These are phyloP conservation scores for Julus scanicus DNA, from an alignment of 2,888 invertebrate species.

Conservation along the genomic window DNA sequence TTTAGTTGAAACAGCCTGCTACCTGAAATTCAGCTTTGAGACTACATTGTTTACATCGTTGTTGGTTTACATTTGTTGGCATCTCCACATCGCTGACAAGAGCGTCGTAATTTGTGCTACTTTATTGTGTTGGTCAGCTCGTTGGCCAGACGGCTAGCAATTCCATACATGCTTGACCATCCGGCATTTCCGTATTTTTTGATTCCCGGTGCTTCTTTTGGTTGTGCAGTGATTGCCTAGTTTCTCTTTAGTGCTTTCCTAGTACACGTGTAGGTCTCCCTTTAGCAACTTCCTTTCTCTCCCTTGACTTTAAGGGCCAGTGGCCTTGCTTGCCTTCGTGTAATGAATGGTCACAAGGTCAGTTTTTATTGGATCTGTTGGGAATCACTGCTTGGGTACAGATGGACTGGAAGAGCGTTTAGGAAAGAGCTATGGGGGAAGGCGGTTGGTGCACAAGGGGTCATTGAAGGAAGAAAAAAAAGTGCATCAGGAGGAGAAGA, in stretches of 20 bases:
- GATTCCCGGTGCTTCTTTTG: background rate
- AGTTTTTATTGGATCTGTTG: constrained; percentile 54
- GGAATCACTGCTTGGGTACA: constrained; percentile 51
- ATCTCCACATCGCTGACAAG: too few species aligned
- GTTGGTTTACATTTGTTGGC: too few species aligned
- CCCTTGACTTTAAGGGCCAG: constrained; percentile 32
- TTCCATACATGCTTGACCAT: background rate
- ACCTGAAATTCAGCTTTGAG: too few species aligned
- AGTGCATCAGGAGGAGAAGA: constrained; percentile 16
- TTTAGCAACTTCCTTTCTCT: constrained; percentile 19
- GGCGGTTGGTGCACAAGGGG: constrained; percentile 19
- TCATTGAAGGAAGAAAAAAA: background rate
- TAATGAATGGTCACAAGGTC: constrained; percentile 54
- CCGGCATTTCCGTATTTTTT: constrained; percentile 2
- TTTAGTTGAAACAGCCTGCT: too few species aligned
- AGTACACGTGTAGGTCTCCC: background rate
- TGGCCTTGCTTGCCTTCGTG: constrained; percentile 48
- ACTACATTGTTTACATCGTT: too few species aligned
- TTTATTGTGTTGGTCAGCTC: background rate
- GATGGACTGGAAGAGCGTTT: constrained; percentile 19
- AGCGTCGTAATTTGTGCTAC: too few species aligned
- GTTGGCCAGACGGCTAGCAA: background rate
- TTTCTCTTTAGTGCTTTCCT: constrained; percentile 19
- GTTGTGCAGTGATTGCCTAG: constrained; percentile 10
- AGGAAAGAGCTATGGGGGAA: constrained; percentile 19